phyloP scores from a whole-genome alignment of 2,797 vertebrate genomes.

The Sylvia borin region DNA sequence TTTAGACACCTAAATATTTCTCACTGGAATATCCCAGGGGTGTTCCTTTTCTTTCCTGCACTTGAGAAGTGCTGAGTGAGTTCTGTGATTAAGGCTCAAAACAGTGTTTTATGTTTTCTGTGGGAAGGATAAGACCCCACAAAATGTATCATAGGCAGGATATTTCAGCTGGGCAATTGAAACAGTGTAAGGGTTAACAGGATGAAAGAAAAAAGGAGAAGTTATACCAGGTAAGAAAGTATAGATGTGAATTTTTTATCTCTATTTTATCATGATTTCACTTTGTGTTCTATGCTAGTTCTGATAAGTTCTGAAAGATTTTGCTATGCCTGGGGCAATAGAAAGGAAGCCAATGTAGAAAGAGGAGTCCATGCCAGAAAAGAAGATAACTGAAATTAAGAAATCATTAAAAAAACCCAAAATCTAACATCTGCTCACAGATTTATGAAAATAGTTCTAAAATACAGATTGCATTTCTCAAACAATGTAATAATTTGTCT shows the following conservation, averaged over 20 bases:
- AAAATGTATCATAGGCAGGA: background rate
- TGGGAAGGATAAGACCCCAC: background rate
- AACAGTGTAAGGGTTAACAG: background rate
- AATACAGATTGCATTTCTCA: background rate
- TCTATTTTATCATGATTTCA: background rate
- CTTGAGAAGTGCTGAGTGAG: background rate
- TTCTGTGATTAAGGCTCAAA: background rate
- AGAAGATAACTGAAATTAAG: background rate
- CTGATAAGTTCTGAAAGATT: background rate
- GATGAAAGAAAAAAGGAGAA: background rate
- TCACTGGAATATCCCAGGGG: background rate
- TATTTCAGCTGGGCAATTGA: background rate
- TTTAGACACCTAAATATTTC: background rate
- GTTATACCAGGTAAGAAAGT: background rate
- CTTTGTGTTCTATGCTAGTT: background rate
- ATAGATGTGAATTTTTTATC: background rate
- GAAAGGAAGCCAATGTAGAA: background rate
- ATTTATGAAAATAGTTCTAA: background rate
- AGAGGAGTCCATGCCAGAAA: background rate
- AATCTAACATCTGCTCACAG: background rate
- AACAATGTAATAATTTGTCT: constrained; percentile 2
- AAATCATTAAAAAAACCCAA: background rate
- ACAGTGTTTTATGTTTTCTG: background rate
- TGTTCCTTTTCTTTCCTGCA: background rate
- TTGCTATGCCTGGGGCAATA: background rate